These are phyloP conservation scores for Sus scrofa DNA, from an alignment of 2,113 vertebrate genomes.

Conservation along the genomic window DNA sequence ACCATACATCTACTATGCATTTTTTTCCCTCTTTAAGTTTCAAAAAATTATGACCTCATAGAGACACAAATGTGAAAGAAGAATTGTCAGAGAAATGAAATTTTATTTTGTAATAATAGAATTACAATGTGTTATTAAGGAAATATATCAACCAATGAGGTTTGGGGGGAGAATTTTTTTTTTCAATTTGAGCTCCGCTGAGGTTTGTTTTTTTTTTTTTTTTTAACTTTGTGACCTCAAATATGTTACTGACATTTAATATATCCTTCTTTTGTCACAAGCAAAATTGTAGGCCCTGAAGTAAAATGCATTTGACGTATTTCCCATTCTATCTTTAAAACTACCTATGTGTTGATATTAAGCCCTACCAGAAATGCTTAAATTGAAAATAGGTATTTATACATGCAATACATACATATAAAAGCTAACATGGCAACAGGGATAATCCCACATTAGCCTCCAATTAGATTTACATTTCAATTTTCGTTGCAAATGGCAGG, in stretches of 20 bases:
- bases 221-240: background rate
- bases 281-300: background rate
- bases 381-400: constrained; percentile 33
- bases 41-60: background rate
- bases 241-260: background rate
- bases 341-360: background rate
- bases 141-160: background rate
- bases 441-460: constrained; percentile 38
- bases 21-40: background rate
- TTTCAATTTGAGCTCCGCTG: background rate
- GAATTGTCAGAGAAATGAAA: background rate
- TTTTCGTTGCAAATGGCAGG: constrained; percentile 37
- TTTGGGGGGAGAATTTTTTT: background rate
- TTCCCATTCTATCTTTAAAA: background rate
- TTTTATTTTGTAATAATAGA: background rate
- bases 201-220: rapidly evolving
- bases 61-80: background rate
- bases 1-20: background rate
- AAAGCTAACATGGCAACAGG: constrained; percentile 25
- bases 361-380: background rate
- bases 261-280: background rate
- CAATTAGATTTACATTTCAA: constrained; percentile 65
- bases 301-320: background rate
- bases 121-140: background rate
- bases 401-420: background rate